A percentile compares a stretch with the other conserved stretches of the same genome.
These are phyloP conservation scores for Xyrichtys novacula DNA, from an alignment of 2,797 vertebrate species.

Conservation along the genomic window DNA sequence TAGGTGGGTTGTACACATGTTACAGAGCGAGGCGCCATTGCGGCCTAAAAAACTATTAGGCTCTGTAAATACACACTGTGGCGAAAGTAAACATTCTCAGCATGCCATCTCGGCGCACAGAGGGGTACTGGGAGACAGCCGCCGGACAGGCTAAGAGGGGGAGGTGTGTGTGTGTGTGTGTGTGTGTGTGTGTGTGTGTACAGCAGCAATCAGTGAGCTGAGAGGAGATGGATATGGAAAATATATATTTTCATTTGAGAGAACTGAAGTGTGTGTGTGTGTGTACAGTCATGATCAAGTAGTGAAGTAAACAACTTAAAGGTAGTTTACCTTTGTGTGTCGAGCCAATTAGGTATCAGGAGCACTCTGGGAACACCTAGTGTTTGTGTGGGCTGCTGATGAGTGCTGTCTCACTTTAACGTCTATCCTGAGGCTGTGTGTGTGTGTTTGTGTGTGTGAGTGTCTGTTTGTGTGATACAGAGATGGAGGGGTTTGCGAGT, in stretches of 20 bases:
- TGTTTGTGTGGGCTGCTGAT: conserved; percentile 54
- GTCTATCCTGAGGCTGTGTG: conserved; percentile 15
- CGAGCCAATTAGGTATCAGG: conserved; percentile 30
- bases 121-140: conserved; percentile 82
- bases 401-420: conserved; percentile 32
- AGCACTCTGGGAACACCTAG: conserved; percentile 17
- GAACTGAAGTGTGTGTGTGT: conserved; percentile 44
- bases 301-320: conserved; percentile 65
- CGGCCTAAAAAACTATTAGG: conserved; percentile 85
- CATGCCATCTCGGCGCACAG: conserved; percentile 81
- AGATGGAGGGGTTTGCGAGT: not conserved
- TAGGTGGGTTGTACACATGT: conserved; percentile 81
- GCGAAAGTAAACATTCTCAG: conserved; percentile 85
- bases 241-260: conserved; percentile 64
- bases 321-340: conserved; percentile 55
- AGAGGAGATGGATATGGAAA: conserved; percentile 71
- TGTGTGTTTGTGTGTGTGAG: not conserved
- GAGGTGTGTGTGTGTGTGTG: conserved; percentile 48
- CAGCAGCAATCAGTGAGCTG: conserved; percentile 63
- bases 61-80: conserved; percentile 86
- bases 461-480: not conserved
- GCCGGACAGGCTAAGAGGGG: conserved; percentile 68
- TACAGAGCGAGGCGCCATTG: conserved; percentile 85
- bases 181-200: conserved; percentile 38
- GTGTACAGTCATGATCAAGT: conserved; percentile 49